A percentile compares a stretch with the other conserved stretches of the same genome.
Evolutionary conservation across 2,797 vertebrate genomes (phyloP).

Genomic region (Oryzias dopingdopingensis): DNA sequence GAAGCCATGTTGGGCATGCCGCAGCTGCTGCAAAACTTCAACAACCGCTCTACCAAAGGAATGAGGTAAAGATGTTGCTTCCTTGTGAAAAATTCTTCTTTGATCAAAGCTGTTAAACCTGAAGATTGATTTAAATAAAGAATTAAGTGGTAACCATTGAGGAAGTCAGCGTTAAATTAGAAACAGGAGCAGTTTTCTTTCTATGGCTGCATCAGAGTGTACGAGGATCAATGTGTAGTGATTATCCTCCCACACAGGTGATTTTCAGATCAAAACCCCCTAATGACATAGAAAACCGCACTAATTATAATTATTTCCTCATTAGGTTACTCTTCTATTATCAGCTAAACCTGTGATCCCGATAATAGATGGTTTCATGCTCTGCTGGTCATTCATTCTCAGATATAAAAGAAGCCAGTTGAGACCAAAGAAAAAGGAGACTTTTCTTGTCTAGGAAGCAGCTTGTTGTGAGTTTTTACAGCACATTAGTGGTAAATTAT

Average conservation of each 20-base stretch:
- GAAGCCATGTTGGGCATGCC: constrained; percentile 84
- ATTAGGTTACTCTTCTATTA: constrained; percentile 39
- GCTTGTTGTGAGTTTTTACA: background rate
- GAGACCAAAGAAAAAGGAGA: background rate
- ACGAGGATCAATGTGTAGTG: constrained; percentile 37
- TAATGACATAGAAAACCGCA: constrained; percentile 45
- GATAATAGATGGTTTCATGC: constrained; percentile 7
- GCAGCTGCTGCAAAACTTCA: constrained; percentile 81
- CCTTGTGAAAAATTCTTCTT: no score
- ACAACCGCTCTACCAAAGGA: constrained; percentile 77
- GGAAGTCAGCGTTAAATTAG: background rate
- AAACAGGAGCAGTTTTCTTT: constrained; percentile 1
- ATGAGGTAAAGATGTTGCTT: constrained; percentile 75
- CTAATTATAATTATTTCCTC: constrained; percentile 57
- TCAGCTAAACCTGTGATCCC: constrained; percentile 1
- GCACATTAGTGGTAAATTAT: background rate
- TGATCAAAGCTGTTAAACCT: no score
- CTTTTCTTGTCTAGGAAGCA: background rate
- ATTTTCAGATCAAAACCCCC: constrained; percentile 42
- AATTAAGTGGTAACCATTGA: constrained; percentile 9
- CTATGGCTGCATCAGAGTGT: constrained; percentile 3
- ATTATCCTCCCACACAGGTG: constrained; percentile 37
- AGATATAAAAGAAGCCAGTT: background rate
- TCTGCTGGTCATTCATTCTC: constrained; percentile 8
- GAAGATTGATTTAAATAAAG: no score